Base-by-base conservation (phyloP, 2,797 vertebrate species). In the Lacerta agilis region DNA sequence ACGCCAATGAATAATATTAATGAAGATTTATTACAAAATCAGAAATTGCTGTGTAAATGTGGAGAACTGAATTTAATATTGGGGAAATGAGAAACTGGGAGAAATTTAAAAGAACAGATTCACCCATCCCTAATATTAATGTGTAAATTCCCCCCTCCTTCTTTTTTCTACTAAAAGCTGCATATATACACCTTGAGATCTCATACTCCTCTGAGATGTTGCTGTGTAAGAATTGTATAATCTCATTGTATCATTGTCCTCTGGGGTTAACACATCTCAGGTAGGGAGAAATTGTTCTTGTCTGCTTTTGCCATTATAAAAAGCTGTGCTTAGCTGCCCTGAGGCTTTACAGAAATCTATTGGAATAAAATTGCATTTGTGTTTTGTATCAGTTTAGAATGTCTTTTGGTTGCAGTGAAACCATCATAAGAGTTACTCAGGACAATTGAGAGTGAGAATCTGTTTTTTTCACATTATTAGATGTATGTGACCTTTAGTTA, bases 161-260 rank as follows among this genome's bases (percentile, higher is more conserved):
- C 27, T 66, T 72, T 80, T 75, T 58, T 67, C 29, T 82, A 4
- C 7, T 25, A 83, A 83, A 89, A 88, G 11, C 45, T 33, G 8
- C 89, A 89, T 18, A 92, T 84, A 72, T 85, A 66, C 5, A 41
- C 83, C 86, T 86, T 66, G 85, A 88, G 90, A 91, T 33, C 73
- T 61, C 88, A 82, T 86, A 5, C 89, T 93, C 90, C 80, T 91
- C 71, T 77, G 91, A 89, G 89, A 93, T 6, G n/a, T 88, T 93
- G 91, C 75, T 91, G 79, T 87, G 91, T 72, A 41, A 33, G n/a
- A 49, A 69, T 88, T 11, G 0, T 49, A 87, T 91, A 81, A 92
- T 93, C 86, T 82, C 78, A 1, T 1, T 72, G 84, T 87, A 66
- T 83, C 89, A 43, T 38, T 93, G 89, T 87, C 43, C 86, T 84